Base-by-base conservation (phyloP, 2,797 vertebrate species). In the Menidia menidia region DNA sequence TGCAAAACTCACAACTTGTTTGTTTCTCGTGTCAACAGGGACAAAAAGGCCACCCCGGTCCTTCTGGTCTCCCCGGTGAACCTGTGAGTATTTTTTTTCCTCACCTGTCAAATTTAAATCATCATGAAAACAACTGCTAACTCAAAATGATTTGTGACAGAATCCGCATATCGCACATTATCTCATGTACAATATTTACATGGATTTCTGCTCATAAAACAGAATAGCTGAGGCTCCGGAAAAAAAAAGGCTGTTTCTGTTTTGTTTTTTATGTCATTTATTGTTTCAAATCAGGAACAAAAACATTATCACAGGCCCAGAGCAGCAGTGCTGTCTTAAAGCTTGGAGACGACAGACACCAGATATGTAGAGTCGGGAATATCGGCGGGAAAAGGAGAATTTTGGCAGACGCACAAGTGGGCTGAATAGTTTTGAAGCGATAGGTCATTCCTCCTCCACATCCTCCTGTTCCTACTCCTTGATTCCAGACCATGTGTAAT, bases 31-130 rank as follows among this genome's bases (percentile, higher is more conserved):
- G 0, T 87, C 65, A 57, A 80, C 88, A 95, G 94, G 94, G 98
- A 80, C 93, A 94, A 18, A 98, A 96, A 92, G 98, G 98, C 71
- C 94, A 97, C 74, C 93, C 93, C 71, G 98, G 98, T 94, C 95
- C 96, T 0, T 63, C 92, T 55, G 97, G 97, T 83, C 94, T 96
- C 74, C 96, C 96, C 41, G 97, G 96, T 93, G 96, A 98, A 85
- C 94, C 96, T 91, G 98, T 99, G 87, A 97, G 96, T 95, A 86
- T 9, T 52, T 59, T 30, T 42, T 12, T 31, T 1, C 3, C 7
- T 0, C 2, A 19, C 18, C 18, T 25, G 19, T 25, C 12, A 4
- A 30, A 25, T 25, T 25, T 1, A 25, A 25, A 25, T 25, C 25
- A 25, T 25, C 25, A 25, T 25, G 25, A 25, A 25, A 25, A 25